Percentiles rank a stretch among this genome's conserved stretches.
phyloP scores from a whole-genome alignment of 2,888 invertebrate genomes.

The Pyrrhosoma nymphula region DNA sequence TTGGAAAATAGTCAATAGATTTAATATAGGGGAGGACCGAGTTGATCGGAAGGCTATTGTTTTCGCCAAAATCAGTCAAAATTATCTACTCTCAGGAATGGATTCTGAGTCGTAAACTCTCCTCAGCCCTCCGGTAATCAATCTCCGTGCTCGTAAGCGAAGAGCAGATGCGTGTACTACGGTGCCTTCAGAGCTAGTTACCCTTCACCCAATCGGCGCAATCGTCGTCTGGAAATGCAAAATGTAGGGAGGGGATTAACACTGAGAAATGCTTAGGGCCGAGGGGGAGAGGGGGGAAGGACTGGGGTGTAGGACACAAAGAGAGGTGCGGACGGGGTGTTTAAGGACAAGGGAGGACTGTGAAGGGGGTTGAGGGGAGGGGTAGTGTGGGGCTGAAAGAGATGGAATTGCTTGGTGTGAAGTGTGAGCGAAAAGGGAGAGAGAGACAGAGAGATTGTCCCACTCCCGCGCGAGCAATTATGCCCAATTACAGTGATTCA shows the following conservation, averaged over 20 bases:
- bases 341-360: neutral
- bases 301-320: neutral
- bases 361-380: neutral
- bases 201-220: neutral
- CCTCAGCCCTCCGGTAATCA: too few species aligned
- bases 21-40: too few species aligned
- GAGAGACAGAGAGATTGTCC: neutral
- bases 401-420: neutral
- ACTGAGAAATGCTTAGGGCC: neutral
- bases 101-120: too few species aligned
- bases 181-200: neutral
- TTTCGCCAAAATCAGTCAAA: too few species aligned
- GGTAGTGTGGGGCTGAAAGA: neutral
- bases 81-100: too few species aligned
- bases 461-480: neutral
- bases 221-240: neutral
- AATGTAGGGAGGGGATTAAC: neutral
- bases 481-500: slow-evolving; percentile 31
- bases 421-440: neutral
- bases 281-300: neutral
- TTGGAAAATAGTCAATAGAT: too few species aligned
- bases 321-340: neutral
- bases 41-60: too few species aligned
- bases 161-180: too few species aligned
- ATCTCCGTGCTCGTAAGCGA: too few species aligned